Evolutionary conservation across 2,113 vertebrate genomes (phyloP), one percentile per base, ranked within the genome.

Genomic region (Platysteira castanea): DNA sequence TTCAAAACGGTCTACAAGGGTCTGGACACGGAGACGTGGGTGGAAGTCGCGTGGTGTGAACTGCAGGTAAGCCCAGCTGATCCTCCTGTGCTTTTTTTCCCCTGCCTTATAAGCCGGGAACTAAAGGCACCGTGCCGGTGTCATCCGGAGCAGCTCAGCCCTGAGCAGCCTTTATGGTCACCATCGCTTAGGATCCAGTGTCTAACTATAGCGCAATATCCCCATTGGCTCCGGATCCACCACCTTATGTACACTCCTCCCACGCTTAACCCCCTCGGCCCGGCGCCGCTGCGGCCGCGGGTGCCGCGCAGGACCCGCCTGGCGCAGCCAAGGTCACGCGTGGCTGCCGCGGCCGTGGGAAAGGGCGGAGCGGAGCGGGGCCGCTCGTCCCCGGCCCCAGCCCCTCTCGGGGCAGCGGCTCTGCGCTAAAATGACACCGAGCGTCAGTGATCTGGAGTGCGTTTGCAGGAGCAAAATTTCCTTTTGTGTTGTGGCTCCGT

Each of bases 1-100:
- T 99, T 99, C 98, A 99, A 99, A 97, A 99, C 99, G 0, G 99
- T 99, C 94, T 99, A 99, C 89, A 99, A 99, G 93, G 99, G 99
- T 17, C 98, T 99, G 83, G 99, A 99, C 97, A 99, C 99, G 0
- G 99, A 99, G 83, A 99, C 99, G 21, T 99, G 99, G 99, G 99
- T 99, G 60, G 99, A 99, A 82, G 99, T 99, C 35, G 99, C 99
- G 3, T 99, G 99, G 99, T 99, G 99, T 91, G 99, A 99, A 93
- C 98, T 99, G 35, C 99, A 99, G 99, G 99, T 99, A 98, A 98
- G 98, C 54, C 7, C 9, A 68, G 46, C 63, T 37, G 15, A 88
- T 89, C 88, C 33, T 65, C 26, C 13, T 6, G 33, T n/a, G 52
- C 3, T 26, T 61, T 63, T 41, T 35, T 31, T 31, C 15, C 39